Evolutionary conservation across 2,113 vertebrate species (phyloP).

Genomic region (Eretmochelys imbricata): DNA sequence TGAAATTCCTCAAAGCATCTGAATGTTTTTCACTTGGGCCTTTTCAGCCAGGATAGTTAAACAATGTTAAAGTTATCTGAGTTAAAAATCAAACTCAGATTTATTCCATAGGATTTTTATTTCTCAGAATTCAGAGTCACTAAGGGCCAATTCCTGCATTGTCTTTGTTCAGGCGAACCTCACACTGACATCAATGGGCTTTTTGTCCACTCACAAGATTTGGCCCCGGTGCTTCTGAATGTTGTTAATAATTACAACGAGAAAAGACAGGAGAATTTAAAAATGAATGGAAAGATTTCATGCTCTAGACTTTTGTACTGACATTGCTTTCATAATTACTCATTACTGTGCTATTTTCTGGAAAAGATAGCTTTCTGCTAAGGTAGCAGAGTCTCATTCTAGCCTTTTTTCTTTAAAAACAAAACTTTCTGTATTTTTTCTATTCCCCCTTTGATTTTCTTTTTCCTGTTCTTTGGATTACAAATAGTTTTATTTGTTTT

Average conservation of each 20-base stretch:
- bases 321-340: constrained; percentile 27
- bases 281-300: neutral
- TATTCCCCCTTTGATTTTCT: constrained; percentile 56
- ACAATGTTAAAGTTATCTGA: neutral
- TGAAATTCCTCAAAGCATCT: neutral
- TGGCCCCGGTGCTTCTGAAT: neutral
- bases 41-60: neutral
- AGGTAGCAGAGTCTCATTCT: constrained; percentile 23
- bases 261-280: neutral
- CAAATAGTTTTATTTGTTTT: constrained; percentile 75
- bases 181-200: fast-evolving
- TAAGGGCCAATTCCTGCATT: fast-evolving
- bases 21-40: neutral
- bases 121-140: fast-evolving
- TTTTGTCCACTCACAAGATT: neutral
- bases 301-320: neutral
- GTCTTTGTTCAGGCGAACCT: fast-evolving
- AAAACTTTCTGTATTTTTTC: neutral
- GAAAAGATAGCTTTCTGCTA: constrained; percentile 23
- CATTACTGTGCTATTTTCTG: constrained; percentile 60
- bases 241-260: neutral
- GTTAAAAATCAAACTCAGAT: neutral
- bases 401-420: constrained; percentile 28
- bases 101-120: neutral
- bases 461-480: constrained; percentile 55